Base-by-base conservation (phyloP, 2,113 vertebrate genomes). In the Dryoscopus gambensis region DNA sequence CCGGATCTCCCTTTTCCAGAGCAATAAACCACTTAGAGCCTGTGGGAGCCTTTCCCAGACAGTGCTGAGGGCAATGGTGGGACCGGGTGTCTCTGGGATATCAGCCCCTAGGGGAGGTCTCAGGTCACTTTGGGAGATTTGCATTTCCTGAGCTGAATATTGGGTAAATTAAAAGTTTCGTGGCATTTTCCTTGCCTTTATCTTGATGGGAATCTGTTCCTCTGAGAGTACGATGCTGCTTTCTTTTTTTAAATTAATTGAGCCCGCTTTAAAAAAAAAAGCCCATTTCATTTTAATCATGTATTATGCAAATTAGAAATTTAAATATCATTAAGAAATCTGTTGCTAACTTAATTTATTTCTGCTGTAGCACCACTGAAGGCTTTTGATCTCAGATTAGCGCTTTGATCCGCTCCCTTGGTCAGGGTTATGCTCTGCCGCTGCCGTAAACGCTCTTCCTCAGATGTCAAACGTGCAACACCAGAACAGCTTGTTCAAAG, bases 251-350 rank as follows among this genome's bases (percentile, higher is more conserved):
- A 13, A 93, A 97, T 95, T 95, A 96, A 96, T 81, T 63, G 89
- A 93, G 80, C 50, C 59, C 8, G 49, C 74, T 67, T 67, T 71
- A 47, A 71, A 28, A 47, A 63, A 40, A 40, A 55, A 73, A 73
- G 56, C 25, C 68, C 49, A 39, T 94, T 96, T 95, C 89, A 88
- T 94, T 95, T 96, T 64, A 88, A 84, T 88, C 90, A 47, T 86
- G 90, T 82, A 57, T 90, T 94, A 96, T 97, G 97, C 94, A 97
- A 97, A 97, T 97, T 35, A 90, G 79, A 87, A 95, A 92, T 94
- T 87, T 95, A 95, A 96, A 96, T 97, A 95, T 93, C 93, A 90
- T 84, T 84, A 94, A 82, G 93, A 49, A 96, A 97, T 96, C 90
- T 93, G 94, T 90, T 93, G 96, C 92, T 94, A 86, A 68, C 73